Conservation (phyloP, 1,140 invertebrate species). For the Eciton burchellii region DNA sequence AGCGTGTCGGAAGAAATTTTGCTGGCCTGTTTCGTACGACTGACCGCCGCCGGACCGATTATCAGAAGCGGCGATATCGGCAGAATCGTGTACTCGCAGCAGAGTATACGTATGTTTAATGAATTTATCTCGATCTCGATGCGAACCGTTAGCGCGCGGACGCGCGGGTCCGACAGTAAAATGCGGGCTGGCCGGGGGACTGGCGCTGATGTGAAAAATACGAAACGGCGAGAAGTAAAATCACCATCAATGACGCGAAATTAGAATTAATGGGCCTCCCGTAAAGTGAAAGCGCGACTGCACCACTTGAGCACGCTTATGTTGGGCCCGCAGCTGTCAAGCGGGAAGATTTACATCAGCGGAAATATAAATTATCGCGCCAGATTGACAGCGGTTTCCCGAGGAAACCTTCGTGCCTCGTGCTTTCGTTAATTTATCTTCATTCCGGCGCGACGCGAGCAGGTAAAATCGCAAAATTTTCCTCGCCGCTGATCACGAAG, state of each 20-base stretch:
- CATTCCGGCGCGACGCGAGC: not conserved
- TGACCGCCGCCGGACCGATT: not conserved
- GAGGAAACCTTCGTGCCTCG: slow-evolving; percentile 38
- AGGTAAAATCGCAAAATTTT: not conserved
- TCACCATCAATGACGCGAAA: slow-evolving; percentile 60
- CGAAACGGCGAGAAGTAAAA: slow-evolving; percentile 35
- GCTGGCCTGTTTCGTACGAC: too few species aligned
- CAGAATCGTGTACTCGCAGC: slow-evolving; percentile 14
- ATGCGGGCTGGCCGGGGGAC: not conserved
- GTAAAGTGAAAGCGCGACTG: slow-evolving; percentile 60
- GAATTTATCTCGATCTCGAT: slow-evolving; percentile 26
- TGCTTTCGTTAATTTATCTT: slow-evolving; percentile 49
- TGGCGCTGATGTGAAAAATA: slow-evolving; percentile 37
- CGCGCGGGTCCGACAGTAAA: not conserved
- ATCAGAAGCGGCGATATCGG: not conserved
- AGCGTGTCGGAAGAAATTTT: too few species aligned
- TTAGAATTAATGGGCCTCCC: slow-evolving; percentile 62
- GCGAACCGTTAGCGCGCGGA: slow-evolving; percentile 6
- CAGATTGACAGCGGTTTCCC: slow-evolving; percentile 59
- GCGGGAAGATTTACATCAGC: slow-evolving; percentile 63
- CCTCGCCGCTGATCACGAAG: not conserved
- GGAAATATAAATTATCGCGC: slow-evolving; percentile 59
- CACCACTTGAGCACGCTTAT: slow-evolving; percentile 40
- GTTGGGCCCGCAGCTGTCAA: slow-evolving; percentile 67
- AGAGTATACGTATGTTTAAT: not conserved